phyloP scores from a whole-genome alignment of 2,797 vertebrate genomes.

The Nannoperca obscura region DNA sequence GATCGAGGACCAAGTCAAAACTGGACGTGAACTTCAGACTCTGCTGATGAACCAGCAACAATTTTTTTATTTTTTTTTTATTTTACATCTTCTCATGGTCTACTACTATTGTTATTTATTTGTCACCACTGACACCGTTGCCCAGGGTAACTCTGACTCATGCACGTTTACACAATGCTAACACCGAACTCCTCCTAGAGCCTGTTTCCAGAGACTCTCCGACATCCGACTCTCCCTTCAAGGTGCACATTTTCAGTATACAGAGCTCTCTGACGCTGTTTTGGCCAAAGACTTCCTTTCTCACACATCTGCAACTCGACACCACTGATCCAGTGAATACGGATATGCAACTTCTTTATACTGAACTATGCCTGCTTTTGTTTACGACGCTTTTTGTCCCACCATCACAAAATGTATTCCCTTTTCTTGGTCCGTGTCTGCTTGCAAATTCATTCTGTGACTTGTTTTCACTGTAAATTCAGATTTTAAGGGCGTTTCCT shows the following conservation, averaged over 20 bases:
- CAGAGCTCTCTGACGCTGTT: conserved; percentile 59
- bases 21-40: conserved; percentile 57
- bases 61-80: conserved; percentile 2
- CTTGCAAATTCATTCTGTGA: conserved; percentile 59
- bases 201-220: conserved; percentile 50
- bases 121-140: conserved; percentile 38
- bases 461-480: conserved; percentile 54
- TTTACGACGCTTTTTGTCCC: conserved; percentile 69
- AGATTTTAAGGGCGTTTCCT: conserved; percentile 27
- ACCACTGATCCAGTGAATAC: conserved; percentile 45
- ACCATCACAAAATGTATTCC: conserved; percentile 21
- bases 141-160: conserved; percentile 56
- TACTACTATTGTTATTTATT: conserved; percentile 68
- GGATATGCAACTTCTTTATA: conserved; percentile 77
- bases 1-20: conserved; percentile 41
- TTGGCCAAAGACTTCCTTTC: conserved; percentile 80
- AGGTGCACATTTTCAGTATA: conserved; percentile 52
- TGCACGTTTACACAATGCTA: conserved; percentile 68
- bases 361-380: conserved; percentile 75
- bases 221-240: conserved; percentile 19
- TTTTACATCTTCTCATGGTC: conserved; percentile 23
- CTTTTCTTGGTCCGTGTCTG: conserved; percentile 46
- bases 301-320: conserved; percentile 59
- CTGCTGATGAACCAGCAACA: conserved; percentile 57
- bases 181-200: conserved; percentile 28